These are phyloP conservation scores for Sphaerodactylus townsendi DNA, from an alignment of 2,113 vertebrate species.

Conservation along the genomic window DNA sequence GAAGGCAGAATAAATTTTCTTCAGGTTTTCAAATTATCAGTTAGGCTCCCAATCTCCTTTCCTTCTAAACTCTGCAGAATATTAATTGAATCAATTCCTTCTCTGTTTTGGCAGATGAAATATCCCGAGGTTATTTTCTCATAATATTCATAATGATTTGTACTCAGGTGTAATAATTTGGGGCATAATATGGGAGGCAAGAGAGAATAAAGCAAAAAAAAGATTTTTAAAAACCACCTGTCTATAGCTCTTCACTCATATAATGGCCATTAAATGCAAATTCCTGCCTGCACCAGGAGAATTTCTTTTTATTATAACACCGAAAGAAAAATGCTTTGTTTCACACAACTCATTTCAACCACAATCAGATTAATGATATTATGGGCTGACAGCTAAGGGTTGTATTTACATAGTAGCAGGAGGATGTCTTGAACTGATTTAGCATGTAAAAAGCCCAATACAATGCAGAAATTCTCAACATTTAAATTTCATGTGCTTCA, in stretches of 20 bases:
- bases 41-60: accelerated
- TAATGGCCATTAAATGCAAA: constrained; percentile 32
- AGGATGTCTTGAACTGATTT: neutral
- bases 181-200: neutral
- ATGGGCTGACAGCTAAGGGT: neutral
- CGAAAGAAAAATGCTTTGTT: constrained; percentile 37
- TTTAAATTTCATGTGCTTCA: neutral
- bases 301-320: constrained; percentile 18
- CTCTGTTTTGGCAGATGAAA: constrained; percentile 14
- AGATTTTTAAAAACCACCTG: neutral
- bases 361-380: neutral
- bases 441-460: neutral
- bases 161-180: neutral
- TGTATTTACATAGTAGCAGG: neutral
- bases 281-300: neutral
- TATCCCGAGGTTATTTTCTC: constrained; percentile 14
- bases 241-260: neutral
- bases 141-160: constrained; percentile 30
- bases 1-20: neutral
- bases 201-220: neutral
- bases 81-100: neutral
- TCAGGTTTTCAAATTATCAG: neutral
- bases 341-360: constrained; percentile 19
- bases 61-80: neutral
- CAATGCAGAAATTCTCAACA: neutral